Conservation (phyloP, 2,888 invertebrate genomes). For the Scaeva pyrastri region DNA sequence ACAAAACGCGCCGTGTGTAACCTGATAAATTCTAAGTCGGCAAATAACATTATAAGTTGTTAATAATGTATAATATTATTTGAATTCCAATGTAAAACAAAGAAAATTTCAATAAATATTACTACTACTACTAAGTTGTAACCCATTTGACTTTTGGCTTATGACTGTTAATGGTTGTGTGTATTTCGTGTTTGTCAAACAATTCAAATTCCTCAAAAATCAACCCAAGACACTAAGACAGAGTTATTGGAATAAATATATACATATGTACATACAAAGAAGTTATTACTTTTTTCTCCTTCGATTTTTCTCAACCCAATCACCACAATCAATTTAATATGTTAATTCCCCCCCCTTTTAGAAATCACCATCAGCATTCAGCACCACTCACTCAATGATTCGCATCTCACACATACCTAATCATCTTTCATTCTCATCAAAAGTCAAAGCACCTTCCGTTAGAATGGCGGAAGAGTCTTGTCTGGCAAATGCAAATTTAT, state of each 20-base stretch:
- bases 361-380: background rate
- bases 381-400: background rate
- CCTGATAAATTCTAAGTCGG: too few relatives aligned
- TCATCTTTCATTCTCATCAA: background rate
- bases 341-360: slow-evolving; percentile 39
- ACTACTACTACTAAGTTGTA: too few relatives aligned
- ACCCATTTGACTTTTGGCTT: too few relatives aligned
- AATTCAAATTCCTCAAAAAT: background rate
- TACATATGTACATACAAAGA: background rate
- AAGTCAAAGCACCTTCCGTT: slow-evolving; percentile 32
- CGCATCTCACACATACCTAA: background rate
- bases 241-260: background rate
- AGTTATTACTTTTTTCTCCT: background rate
- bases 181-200: slow-evolving; percentile 1
- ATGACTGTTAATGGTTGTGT: too few relatives aligned
- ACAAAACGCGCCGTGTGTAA: too few relatives aligned
- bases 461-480: slow-evolving; percentile 17
- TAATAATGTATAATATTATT: too few relatives aligned
- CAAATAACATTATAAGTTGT: too few relatives aligned
- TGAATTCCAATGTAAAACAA: too few relatives aligned
- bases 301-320: slow-evolving; percentile 19
- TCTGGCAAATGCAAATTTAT: slow-evolving; percentile 45
- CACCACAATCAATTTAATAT: slow-evolving; percentile 63
- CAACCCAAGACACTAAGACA: background rate
- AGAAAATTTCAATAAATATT: too few relatives aligned